Evolutionary conservation across 2,113 vertebrate species (phyloP).

Genomic region (Malurus cyaneus): DNA sequence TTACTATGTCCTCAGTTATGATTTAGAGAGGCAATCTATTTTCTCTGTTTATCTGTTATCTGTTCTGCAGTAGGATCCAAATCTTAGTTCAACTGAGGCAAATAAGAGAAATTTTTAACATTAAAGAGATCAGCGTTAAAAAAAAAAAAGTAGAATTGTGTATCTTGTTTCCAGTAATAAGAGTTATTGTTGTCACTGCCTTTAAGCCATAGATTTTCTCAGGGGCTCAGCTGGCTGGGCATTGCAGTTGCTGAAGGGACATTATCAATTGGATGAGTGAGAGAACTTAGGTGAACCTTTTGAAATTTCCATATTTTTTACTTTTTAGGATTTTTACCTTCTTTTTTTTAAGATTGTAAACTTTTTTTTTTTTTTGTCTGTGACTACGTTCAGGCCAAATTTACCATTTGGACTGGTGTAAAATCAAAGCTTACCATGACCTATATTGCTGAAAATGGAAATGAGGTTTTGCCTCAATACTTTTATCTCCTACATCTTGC

Average conservation of each 20-base stretch:
- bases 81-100: background rate
- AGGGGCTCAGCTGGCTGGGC: background rate
- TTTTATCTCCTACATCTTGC: background rate
- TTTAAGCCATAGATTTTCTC: background rate
- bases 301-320: background rate
- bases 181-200: background rate
- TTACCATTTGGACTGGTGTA: background rate
- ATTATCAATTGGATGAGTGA: background rate
- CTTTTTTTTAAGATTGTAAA: background rate
- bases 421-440: background rate
- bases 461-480: background rate
- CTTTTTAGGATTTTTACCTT: background rate
- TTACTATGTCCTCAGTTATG: background rate
- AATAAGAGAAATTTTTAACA: background rate
- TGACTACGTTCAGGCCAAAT: background rate
- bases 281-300: background rate
- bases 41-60: background rate
- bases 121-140: background rate
- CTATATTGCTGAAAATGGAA: background rate
- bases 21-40: background rate
- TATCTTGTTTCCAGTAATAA: background rate
- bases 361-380: background rate
- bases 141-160: background rate
- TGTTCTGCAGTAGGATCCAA: background rate
- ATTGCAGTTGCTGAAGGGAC: background rate